Base-by-base conservation (phyloP, 2,888 invertebrate genomes). In the Julus scanicus region DNA sequence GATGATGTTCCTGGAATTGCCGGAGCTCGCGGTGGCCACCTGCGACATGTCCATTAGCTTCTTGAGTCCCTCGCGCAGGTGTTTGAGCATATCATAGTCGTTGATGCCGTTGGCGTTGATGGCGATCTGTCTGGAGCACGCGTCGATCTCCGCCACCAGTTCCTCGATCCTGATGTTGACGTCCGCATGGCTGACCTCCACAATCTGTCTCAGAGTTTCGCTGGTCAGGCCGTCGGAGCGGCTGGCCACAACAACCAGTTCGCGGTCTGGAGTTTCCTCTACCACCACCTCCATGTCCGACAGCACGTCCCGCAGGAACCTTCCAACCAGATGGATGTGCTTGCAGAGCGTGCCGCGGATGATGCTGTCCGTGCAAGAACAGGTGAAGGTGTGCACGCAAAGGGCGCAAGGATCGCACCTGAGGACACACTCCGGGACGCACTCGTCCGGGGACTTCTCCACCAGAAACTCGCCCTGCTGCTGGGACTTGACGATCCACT, bases 301-400 rank as follows among this genome's bases (percentile, higher is more conserved):
- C 5, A 20, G 11, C 83, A 20, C 44, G 44, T 44, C 86, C 86
- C 44, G 9, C 44, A 86, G 44, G 44, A 86, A n/a, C 29, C 53
- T 48, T 9, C 84, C 84, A 8, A 88, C 84, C n/a, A 88, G 53
- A 29, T 88, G 88, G 20, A 88, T 49, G 84, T 88, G 88, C 40
- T 53, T 49, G 49, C 88, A 88, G 44, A 88, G 6, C 8, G 40
- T 88, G 40, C 84, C 71, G 5, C 71, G 49, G 29, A 88, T 48
- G 29, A 88, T 49, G 40, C 57, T 88, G 39, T 88, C 88, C 49
- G 40, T 48, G 29, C 49, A 89, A 8, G 87, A 49, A 20, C 57
- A 86, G 15, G 37, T 84, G 48, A 48, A 71, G 20, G 71, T 84
- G 63, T 89, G 86, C 17, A 88, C 84, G 88, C 88, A 88, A 17